These are phyloP conservation scores for Lucifuga dentata DNA, from an alignment of 2,113 vertebrate species.

Conservation along the genomic window DNA sequence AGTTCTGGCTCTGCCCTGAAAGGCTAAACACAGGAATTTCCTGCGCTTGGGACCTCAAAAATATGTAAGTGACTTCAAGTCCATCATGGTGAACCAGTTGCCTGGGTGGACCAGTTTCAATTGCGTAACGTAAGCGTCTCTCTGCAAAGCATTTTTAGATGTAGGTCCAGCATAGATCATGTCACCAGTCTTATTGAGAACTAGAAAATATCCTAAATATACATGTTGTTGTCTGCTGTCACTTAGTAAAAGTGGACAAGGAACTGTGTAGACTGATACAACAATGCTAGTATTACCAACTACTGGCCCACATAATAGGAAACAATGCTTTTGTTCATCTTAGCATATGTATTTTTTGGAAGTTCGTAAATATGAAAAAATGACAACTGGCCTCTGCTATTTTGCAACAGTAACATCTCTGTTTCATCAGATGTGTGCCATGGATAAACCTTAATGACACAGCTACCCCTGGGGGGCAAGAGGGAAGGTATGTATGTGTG, in stretches of 20 bases:
- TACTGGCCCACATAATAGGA: no score
- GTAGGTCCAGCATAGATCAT: conserved; percentile 10
- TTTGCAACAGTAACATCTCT: conserved; percentile 55
- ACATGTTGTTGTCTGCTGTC: conserved; percentile 5
- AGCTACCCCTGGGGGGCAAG: conserved; percentile 5
- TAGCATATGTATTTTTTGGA: no score
- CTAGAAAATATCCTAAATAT: conserved; percentile 12
- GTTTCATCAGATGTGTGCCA: conserved; percentile 61
- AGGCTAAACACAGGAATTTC: background rate
- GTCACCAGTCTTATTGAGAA: conserved; percentile 16
- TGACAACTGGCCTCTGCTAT: background rate
- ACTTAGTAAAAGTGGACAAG: conserved; percentile 1
- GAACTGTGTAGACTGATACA: background rate
- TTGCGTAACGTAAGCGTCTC: conserved; percentile 20
- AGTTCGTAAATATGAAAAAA: background rate
- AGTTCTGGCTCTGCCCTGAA: background rate
- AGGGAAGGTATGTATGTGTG: conserved; percentile 19
- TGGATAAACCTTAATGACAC: conserved; percentile 34
- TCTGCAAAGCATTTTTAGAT: conserved; percentile 11
- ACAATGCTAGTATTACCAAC: no score
- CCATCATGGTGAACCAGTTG: conserved; percentile 8
- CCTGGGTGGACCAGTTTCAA: conserved; percentile 27
- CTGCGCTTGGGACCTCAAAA: conserved; percentile 6
- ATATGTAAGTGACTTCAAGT: conserved; percentile 20
- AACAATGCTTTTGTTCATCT: no score